Base-by-base conservation (phyloP, 1,140 invertebrate genomes). In the Hydropsyche tenuis region DNA sequence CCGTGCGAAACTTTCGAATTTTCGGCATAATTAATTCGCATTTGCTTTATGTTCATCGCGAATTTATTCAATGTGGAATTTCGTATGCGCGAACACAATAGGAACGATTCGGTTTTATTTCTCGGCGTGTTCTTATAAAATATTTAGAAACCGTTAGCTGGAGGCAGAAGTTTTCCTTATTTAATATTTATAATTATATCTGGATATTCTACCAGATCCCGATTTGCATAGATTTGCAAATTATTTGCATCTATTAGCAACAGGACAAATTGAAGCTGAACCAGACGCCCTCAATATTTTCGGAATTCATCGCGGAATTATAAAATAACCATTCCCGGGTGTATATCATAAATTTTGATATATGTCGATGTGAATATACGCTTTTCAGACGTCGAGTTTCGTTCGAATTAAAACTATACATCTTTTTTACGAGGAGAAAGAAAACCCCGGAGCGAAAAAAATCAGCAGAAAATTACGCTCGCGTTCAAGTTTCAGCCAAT, bases 151-250 rank as follows among this genome's bases (percentile, higher is more conserved):
- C 9, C 30, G 3, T 9, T 37, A 37, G 30, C 30, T 9, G 20
- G 12, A 25, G 23, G 22, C 56, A 25, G 23, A 27, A 64, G 43
- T 73, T 64, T 64, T 65, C 43, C 60, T 30, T n/a, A 73, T 73
- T 73, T 63, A 73, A 66, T 73, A 73, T 73, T 73, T 56, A 74
- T 74, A 69, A 74, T 63, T 60, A 45, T 43, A 46, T 30, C 51
- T 69, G 46, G 65, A 74, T 65, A 73, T 74, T 69, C 48, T 42
- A 25, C 65, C 63, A 73, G 64, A 37, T 69, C 45, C 25, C 25
- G 60, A 74, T 74, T 69, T 69, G 65, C 73, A 74, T 69, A 69
- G 65, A 74, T 74, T 74, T 73, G 72, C 72, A 73, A 73, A 20
- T 37, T 7, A 73, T 73, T 73, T 74, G 73, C 73, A 74, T 74